Conservation (phyloP, 2,113 vertebrate species). For the Perca schrenkii region DNA sequence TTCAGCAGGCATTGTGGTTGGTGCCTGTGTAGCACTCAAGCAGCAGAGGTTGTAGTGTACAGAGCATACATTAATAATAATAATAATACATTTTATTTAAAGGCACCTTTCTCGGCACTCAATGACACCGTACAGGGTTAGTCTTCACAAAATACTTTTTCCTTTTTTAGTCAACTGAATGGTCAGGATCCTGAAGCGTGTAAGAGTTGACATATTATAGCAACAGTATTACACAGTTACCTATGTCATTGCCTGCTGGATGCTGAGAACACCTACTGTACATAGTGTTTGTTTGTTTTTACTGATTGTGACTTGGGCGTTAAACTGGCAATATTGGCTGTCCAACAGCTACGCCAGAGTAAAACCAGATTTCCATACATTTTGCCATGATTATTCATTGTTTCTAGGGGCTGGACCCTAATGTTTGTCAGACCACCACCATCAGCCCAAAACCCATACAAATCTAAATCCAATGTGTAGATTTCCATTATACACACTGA, state of each 20-base stretch:
- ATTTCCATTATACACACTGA: neutral
- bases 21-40: neutral
- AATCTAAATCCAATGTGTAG: neutral
- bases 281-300: neutral
- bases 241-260: too few relatives aligned
- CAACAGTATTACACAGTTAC: neutral
- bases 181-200: conserved; percentile 4
- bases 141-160: neutral
- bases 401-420: neutral
- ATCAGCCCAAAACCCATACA: neutral
- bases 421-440: neutral
- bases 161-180: conserved; percentile 14
- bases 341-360: neutral
- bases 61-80: neutral
- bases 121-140: too few relatives aligned
- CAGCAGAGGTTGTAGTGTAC: neutral
- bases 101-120: too few relatives aligned
- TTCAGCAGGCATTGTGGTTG: conserved; percentile 13
- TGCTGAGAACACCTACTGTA: too few relatives aligned
- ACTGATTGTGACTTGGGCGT: neutral
- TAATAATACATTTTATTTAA: too few relatives aligned
- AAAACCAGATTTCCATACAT: neutral
- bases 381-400: neutral
- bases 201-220: neutral
- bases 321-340: neutral